Conservation (phyloP, 2,113 vertebrate genomes). For the Protomyctophum bolini region DNA sequence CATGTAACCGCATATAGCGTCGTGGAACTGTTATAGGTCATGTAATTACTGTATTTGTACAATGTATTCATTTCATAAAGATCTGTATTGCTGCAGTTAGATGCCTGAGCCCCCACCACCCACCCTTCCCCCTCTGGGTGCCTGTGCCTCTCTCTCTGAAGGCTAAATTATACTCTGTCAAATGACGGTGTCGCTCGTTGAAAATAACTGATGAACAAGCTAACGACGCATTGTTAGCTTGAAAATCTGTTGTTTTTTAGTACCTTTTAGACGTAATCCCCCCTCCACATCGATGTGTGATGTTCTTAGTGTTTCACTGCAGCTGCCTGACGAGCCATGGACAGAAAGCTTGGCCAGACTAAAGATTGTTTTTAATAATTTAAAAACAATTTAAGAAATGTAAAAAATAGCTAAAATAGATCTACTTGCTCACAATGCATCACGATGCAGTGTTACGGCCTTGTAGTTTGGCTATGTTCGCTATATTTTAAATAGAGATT, state of each 20-base stretch:
- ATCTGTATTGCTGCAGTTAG: constrained; percentile 73
- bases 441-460: too few relatives aligned
- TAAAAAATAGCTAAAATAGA: too few relatives aligned
- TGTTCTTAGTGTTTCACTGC: constrained; percentile 64
- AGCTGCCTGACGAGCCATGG: constrained; percentile 72
- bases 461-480: too few relatives aligned
- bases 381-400: too few relatives aligned
- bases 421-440: too few relatives aligned
- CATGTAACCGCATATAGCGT: constrained; percentile 87
- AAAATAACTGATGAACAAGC: too few relatives aligned
- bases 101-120: constrained; percentile 59
- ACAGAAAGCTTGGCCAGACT: constrained; percentile 9
- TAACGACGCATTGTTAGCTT: too few relatives aligned
- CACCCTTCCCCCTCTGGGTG: constrained; percentile 20
- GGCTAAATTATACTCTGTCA: neutral
- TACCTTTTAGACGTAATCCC: constrained; percentile 14
- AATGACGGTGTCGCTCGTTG: too few relatives aligned
- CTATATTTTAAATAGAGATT: too few relatives aligned
- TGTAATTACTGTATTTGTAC: constrained; percentile 98
- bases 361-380: neutral
- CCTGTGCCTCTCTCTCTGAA: constrained; percentile 55
- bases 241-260: too few relatives aligned
- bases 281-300: constrained; percentile 56
- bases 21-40: constrained; percentile 88
- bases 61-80: constrained; percentile 85